Evolutionary conservation across 2,113 vertebrate species (phyloP).

Genomic region (Pollimyrus isidori): DNA sequence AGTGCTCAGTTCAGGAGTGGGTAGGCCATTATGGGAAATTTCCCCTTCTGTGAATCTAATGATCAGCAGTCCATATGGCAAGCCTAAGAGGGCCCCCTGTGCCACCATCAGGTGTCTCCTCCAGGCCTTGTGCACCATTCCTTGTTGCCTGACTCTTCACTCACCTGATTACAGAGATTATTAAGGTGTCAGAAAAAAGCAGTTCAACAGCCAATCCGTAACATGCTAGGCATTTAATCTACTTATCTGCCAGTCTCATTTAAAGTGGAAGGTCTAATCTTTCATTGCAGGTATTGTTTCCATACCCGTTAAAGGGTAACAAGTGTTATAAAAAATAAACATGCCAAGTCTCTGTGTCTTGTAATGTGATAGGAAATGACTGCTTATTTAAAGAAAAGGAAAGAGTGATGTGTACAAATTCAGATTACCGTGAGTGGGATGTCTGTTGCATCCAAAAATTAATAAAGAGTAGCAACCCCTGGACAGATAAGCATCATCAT

Average conservation of each 20-base stretch:
- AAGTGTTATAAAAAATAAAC: not conserved
- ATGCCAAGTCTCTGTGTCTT: not conserved
- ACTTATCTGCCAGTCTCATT: not conserved
- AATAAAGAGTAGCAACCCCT: slow-evolving; percentile 20
- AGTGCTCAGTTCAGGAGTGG: not conserved
- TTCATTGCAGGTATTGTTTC: not conserved
- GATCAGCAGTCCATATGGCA: slow-evolving; percentile 48
- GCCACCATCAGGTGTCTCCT: slow-evolving; percentile 40
- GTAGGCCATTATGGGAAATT: slow-evolving; percentile 36
- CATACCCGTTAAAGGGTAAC: not conserved
- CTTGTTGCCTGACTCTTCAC: slow-evolving; percentile 50
- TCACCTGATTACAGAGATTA: slow-evolving; percentile 61
- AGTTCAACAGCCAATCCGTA: slow-evolving; percentile 29
- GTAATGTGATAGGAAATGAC: not conserved
- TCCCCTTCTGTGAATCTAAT: slow-evolving; percentile 41
- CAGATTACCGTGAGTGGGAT: not conserved
- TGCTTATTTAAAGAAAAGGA: not conserved
- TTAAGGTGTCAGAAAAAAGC: slow-evolving; percentile 47
- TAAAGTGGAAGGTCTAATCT: not conserved
- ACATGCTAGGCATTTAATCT: not conserved
- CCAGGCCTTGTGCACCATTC: slow-evolving; percentile 32
- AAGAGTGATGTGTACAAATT: not conserved
- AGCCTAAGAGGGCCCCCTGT: slow-evolving; percentile 39
- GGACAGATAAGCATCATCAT: slow-evolving; percentile 59
- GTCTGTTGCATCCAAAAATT: not conserved